Evolutionary conservation across 2,113 vertebrate genomes (phyloP).

Genomic region (Pseudorhombus dupliciocellatus): DNA sequence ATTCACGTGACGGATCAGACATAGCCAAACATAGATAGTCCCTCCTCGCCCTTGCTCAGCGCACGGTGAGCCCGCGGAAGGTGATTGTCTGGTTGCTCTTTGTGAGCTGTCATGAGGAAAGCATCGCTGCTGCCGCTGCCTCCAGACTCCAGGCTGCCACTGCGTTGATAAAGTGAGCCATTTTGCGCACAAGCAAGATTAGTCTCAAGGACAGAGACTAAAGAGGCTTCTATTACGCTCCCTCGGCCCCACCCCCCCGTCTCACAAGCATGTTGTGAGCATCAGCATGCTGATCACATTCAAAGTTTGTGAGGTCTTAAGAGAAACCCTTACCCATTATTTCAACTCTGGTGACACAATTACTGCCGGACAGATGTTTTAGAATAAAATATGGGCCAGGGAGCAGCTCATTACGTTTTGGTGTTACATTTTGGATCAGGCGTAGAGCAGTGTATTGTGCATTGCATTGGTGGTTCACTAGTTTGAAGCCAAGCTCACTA

Average conservation of each 20-base stretch:
- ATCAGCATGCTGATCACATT: too few species aligned
- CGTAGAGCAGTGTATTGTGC: too few species aligned
- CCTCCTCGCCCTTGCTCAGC: slow-evolving; percentile 45
- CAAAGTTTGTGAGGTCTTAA: neutral
- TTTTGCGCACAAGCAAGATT: slow-evolving; percentile 81
- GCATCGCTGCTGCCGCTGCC: slow-evolving; percentile 61
- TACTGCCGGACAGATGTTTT: too few species aligned
- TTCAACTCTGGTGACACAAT: too few species aligned
- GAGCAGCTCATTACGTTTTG: too few species aligned
- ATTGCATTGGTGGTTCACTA: too few species aligned
- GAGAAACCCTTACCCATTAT: neutral
- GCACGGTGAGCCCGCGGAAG: slow-evolving; percentile 53
- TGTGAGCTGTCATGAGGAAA: slow-evolving; percentile 68
- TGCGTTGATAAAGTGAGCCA: slow-evolving; percentile 79
- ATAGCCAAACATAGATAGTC: slow-evolving; percentile 42
- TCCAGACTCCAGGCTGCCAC: slow-evolving; percentile 76
- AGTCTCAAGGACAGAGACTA: slow-evolving; percentile 82
- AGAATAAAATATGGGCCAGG: too few species aligned
- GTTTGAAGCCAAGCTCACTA: too few species aligned
- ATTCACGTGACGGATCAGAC: slow-evolving; percentile 29
- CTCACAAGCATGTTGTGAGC: slow-evolving; percentile 6
- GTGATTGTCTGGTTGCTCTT: slow-evolving; percentile 59
- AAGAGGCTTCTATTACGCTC: slow-evolving; percentile 68
- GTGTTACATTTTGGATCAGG: too few species aligned
- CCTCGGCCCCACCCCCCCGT: slow-evolving; percentile 13